Evolutionary conservation across 2,113 vertebrate species (phyloP), one percentile per base, ranked within the genome.

Genomic region (Mola mola): DNA sequence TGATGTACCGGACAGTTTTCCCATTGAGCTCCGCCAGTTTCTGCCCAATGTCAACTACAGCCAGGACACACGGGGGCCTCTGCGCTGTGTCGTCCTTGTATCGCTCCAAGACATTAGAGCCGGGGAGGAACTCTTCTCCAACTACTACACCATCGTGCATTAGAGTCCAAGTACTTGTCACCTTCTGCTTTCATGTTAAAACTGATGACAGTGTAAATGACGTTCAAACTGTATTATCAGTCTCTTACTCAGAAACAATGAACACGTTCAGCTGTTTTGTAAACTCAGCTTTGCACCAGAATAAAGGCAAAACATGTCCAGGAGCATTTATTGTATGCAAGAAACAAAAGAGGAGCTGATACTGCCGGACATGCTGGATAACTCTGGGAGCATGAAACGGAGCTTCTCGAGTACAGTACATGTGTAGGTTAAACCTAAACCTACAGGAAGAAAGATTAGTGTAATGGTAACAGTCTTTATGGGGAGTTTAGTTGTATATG

Each of bases 111-210:
- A 95, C 69, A 94, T 98, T 63, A 15, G 72, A 8, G 81, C 83
- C 72, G 96, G 94, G 52, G 95, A 98, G 82, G 97, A 98, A 60
- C 93, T 98, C 29, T 94, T 96, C 79, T 98, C 97, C 19, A 98
- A 98, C 89, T 99, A 98, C 78, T 98, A 93, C 76, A 99, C 96
- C 7, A 75, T 99, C 59, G 88, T 98, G 48, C 91, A 86, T 69
- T 97, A 84, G 62, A 42, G 5, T 20, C 13, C 46, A 12, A 19
- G 46, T 5, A 11, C 24, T 55, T 28, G 6, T 34, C 34, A 37
- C 9, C 22, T 57, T 33, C 36, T n/a, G n/a, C n/a, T n/a, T n/a
- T n/a, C n/a, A n/a, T n/a, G n/a, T n/a, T n/a, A n/a, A n/a, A n/a
- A n/a, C n/a, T n/a, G n/a, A n/a, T n/a, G n/a, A n/a, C n/a, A n/a